These are phyloP conservation scores for Girardinus metallicus DNA, from an alignment of 2,797 vertebrate genomes.

Conservation along the genomic window DNA sequence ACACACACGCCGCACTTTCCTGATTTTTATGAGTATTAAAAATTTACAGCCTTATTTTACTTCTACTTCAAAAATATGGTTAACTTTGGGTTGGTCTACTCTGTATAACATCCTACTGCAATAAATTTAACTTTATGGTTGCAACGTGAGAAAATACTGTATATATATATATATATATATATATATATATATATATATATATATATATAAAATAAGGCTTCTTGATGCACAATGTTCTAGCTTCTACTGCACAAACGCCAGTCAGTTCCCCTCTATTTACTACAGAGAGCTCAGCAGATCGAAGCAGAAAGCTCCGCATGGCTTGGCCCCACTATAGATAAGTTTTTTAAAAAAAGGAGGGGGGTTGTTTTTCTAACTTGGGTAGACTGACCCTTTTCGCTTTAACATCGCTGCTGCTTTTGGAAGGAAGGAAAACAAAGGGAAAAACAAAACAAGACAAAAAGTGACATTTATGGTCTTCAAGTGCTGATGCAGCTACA, in stretches of 20 bases:
- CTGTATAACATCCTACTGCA: background rate
- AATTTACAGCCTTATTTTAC: background rate
- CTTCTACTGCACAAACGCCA: conserved; percentile 1
- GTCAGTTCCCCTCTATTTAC: background rate
- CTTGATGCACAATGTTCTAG: background rate
- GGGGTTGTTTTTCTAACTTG: conserved; percentile 10
- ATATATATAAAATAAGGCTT: background rate
- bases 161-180: background rate
- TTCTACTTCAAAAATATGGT: background rate
- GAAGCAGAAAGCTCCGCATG: conserved; percentile 10
- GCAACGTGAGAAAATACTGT: background rate
- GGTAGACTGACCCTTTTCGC: conserved; percentile 3
- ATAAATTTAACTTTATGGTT: background rate
- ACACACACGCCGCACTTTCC: background rate
- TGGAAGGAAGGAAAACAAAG: conserved; percentile 22
- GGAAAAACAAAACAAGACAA: conserved; percentile 41
- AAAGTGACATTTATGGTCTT: conserved; percentile 35
- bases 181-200: background rate
- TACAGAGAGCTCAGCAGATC: conserved; percentile 1
- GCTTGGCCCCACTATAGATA: conserved; percentile 5
- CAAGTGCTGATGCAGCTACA: conserved; percentile 53
- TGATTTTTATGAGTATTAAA: background rate
- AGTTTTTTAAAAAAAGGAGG: background rate
- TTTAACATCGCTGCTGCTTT: conserved; percentile 16
- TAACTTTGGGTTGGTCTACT: background rate